Evolutionary conservation across 2,797 vertebrate species (phyloP).

Genomic region (Thripadectes ignobilis): DNA sequence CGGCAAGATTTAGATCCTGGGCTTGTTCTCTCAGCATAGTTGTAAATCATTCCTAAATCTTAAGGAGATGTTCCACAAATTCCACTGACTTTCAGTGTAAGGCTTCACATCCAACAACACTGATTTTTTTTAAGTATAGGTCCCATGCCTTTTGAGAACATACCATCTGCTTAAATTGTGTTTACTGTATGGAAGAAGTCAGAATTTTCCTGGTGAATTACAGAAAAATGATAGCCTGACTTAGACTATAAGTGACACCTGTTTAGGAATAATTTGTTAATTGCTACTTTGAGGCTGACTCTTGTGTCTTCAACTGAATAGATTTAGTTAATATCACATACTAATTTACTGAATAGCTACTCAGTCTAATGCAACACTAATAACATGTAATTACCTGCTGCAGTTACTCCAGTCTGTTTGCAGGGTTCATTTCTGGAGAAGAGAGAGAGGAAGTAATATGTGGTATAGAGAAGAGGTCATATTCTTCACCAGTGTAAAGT

Average conservation of each 20-base stretch:
- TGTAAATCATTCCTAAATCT: conserved; percentile 55
- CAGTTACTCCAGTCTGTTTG: background rate
- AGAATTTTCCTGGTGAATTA: conserved; percentile 60
- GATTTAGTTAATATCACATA: conserved; percentile 64
- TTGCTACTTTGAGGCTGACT: conserved; percentile 67
- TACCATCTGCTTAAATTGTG: conserved; percentile 58
- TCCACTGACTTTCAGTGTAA: conserved; percentile 60
- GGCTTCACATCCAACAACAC: background rate
- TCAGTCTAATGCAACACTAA: conserved; percentile 16
- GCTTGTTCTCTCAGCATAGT: background rate
- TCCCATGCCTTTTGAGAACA: conserved; percentile 41
- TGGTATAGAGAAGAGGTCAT: background rate
- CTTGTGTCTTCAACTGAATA: conserved; percentile 64
- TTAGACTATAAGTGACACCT: conserved; percentile 65
- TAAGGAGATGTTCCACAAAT: conserved; percentile 50
- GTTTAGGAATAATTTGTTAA: conserved; percentile 77
- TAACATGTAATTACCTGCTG: conserved; percentile 46
- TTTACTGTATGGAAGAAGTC: conserved; percentile 62
- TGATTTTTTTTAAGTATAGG: conserved; percentile 72
- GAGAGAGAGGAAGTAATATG: background rate
- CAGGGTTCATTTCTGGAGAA: background rate
- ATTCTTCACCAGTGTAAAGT: background rate
- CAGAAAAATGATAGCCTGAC: conserved; percentile 64
- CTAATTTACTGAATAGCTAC: conserved; percentile 40
- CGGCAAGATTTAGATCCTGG: conserved; percentile 1